Conservation (phyloP, 64 coral and sea anemone genomes). For the Porites lutea region DNA sequence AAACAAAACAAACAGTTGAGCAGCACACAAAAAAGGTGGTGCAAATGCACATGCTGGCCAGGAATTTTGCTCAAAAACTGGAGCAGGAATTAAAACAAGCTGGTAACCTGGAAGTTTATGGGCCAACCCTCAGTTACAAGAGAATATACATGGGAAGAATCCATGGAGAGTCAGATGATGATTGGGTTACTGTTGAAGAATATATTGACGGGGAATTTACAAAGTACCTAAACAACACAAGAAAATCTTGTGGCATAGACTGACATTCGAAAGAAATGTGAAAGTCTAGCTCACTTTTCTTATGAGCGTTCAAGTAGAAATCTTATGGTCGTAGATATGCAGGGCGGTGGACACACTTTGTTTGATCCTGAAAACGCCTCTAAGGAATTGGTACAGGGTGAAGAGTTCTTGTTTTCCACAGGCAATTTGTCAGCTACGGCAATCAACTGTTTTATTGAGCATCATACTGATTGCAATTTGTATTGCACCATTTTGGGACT, state of each 20-base stretch:
- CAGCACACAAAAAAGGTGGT: slow-evolving; percentile 69
- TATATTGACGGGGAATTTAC: slow-evolving; percentile 57
- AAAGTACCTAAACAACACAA: slow-evolving; percentile 74
- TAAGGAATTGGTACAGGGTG: slow-evolving; percentile 22
- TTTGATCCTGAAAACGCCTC: slow-evolving; percentile 66
- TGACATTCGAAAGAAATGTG: slow-evolving; percentile 28
- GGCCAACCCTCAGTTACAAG: slow-evolving; percentile 35
- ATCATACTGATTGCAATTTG: slow-evolving; percentile 42
- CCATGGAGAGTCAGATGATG: slow-evolving; percentile 8
- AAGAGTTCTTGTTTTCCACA: slow-evolving; percentile 31
- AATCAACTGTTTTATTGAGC: slow-evolving; percentile 46
- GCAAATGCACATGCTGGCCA: slow-evolving; percentile 65
- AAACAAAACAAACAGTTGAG: slow-evolving; percentile 54
- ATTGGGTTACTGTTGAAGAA: slow-evolving; percentile 62
- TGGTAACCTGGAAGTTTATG: slow-evolving; percentile 44
- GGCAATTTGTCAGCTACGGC: slow-evolving; percentile 46
- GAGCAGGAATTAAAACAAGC: slow-evolving; percentile 7
- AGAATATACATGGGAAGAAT: slow-evolving; percentile 53
- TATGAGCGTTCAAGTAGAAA: slow-evolving; percentile 23
- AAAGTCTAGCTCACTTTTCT: slow-evolving; percentile 54
- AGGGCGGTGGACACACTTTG: slow-evolving; percentile 24
- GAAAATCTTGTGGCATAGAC: slow-evolving; percentile 3
- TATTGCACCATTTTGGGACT: slow-evolving; percentile 36
- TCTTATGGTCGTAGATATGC: slow-evolving; percentile 60
- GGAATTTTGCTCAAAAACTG: slow-evolving; percentile 58